phyloP scores from a whole-genome alignment of 2,888 invertebrate genomes.

The Melieria picta region DNA sequence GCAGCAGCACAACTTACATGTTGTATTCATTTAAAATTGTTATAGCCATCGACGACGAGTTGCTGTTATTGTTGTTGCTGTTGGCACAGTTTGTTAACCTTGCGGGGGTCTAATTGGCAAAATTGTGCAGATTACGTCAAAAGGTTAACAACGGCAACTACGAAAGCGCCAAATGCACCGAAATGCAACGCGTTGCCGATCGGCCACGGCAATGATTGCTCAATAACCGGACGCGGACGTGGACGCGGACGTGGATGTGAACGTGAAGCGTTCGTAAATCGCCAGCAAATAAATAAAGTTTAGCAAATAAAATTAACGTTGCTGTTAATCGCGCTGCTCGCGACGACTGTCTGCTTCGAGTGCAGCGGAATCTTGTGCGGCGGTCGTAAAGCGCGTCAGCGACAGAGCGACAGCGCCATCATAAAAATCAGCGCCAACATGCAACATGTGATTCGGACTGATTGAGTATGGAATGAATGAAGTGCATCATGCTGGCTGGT shows the following conservation, averaged over 20 bases:
- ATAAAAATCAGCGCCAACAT: too few species aligned
- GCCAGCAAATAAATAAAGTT: conserved; percentile 15
- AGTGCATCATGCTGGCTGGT: too few species aligned
- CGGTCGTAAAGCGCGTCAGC: conserved; percentile 13
- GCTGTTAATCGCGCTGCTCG: conserved; percentile 28
- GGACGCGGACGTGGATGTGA: conserved; percentile 5
- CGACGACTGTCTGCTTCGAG: conserved; percentile 13
- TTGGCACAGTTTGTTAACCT: conserved; percentile 9
- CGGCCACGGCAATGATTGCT: conserved; percentile 9
- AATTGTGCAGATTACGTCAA: conserved; percentile 24
- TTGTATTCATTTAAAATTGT: too few species aligned
- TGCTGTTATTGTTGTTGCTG: not conserved
- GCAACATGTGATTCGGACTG: too few species aligned
- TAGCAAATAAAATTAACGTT: conserved; percentile 25
- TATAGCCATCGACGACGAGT: too few species aligned
- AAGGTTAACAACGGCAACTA: conserved; percentile 23
- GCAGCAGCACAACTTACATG: too few species aligned
- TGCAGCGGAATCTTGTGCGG: conserved; percentile 25
- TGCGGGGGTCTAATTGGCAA: conserved; percentile 35
- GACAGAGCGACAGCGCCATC: too few species aligned
- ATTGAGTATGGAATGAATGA: too few species aligned
- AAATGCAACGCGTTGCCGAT: not conserved
- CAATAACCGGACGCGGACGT: conserved; percentile 1
- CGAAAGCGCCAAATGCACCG: not conserved
- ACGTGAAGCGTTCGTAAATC: conserved; percentile 23